Conservation (phyloP, 1,140 invertebrate species). For the Thalassaphorura encarpata region DNA sequence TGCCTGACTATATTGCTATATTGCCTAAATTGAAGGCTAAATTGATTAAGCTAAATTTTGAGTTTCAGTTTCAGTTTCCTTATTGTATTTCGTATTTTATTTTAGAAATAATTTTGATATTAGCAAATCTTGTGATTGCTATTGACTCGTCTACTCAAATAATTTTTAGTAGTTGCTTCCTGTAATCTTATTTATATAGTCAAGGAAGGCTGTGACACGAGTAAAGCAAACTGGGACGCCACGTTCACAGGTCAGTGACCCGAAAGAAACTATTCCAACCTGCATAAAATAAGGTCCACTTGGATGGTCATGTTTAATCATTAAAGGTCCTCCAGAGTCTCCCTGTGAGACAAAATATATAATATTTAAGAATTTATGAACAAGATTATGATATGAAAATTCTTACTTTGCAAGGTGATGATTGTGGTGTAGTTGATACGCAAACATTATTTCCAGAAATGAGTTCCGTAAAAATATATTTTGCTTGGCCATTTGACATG, state of each 20-base stretch:
- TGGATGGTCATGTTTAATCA: constrained; percentile 9
- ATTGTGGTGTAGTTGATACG: constrained; percentile 14
- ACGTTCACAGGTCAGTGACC: constrained; percentile 21
- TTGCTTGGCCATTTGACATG: constrained; percentile 22
- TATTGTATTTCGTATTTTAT: no score
- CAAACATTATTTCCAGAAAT: constrained; percentile 30
- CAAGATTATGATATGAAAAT: background rate
- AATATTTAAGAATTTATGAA: no score
- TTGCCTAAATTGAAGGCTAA: no score
- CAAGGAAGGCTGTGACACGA: constrained; percentile 26
- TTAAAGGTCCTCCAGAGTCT: constrained; percentile 27
- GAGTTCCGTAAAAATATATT: constrained; percentile 19
- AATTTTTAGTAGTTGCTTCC: no score
- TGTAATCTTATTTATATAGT: constrained; percentile 25
- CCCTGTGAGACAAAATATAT: constrained; percentile 9
- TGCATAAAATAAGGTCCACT: constrained; percentile 26
- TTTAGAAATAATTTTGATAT: no score
- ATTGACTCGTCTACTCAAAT: no score
- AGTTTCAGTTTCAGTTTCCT: no score
- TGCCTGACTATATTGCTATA: no score
- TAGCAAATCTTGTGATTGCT: no score
- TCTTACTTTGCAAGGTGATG: constrained; percentile 26
- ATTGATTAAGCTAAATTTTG: no score
- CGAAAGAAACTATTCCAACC: constrained; percentile 32
- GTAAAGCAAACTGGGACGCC: constrained; percentile 30